Base-by-base conservation (phyloP, 2,888 invertebrate genomes). In the Spicauda simplicius region DNA sequence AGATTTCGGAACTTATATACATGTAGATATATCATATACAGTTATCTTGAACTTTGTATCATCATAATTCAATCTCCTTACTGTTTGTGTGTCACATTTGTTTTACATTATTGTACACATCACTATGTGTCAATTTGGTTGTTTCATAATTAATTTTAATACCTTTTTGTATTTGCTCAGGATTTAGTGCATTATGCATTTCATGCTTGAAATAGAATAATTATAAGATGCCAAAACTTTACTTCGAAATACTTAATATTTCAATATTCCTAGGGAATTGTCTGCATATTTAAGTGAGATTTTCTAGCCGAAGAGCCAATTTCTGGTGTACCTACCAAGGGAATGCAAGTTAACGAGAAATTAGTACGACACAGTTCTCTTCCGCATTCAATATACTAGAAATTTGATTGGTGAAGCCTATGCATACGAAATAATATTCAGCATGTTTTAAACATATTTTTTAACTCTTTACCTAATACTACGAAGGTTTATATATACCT, bases 311-410 rank as follows among this genome's bases (percentile, higher is more conserved):
- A 64, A 16, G 19, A 53, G 45, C 37, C 30, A 64, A 50, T 18
- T 37, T 64, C 18, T 16, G 8, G 64, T 41, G 33, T 33, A 33
- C 33, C 50, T 52, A 58, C 50, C 64, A 16, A 20, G 64, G 64
- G 64, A 64, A 52, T 58, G 8, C 33, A 56, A 56, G 63, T 64
- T 64, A 50, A 55, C 55, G 16, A 19, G 56, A 64, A 64, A 64
- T 64, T 56, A 19, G 56, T 50, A 45, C 30, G 25, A 18, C 16
- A 50, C 33, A 56, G 37, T 10, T 54, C 30, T 25, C 25, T 25
- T 25, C 25, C 25, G 25, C 5, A 25, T 54, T 57, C 57, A 57
- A 41, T 37, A 25, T 5, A 14, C 41, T 56, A n/a, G 12, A 14
- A 25, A 25, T 25, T 30, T 30, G 19, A 55, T 30, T 55, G n/a